Conservation (phyloP, 2,113 vertebrate species). For the Crotalus helleri region DNA sequence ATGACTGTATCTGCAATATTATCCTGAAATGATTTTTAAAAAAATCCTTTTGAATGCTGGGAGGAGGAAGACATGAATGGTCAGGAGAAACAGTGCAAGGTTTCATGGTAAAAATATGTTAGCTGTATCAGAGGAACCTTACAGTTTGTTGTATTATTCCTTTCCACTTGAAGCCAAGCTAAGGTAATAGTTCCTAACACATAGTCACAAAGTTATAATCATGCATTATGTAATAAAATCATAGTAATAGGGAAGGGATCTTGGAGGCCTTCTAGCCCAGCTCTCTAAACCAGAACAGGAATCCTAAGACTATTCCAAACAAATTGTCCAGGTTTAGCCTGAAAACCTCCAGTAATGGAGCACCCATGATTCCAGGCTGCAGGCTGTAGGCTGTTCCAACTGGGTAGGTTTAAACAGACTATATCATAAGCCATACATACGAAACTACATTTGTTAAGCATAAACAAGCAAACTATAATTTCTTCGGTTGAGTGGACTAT, state of each 20-base stretch:
- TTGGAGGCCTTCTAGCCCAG: neutral
- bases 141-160: neutral
- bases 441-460: neutral
- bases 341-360: neutral
- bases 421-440: neutral
- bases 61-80: neutral
- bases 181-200: neutral
- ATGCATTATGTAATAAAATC: neutral
- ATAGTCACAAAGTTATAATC: neutral
- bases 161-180: neutral
- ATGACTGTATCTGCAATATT: constrained; percentile 86
- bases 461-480: neutral
- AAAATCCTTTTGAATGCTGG: neutral
- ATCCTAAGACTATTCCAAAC: neutral
- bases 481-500: neutral
- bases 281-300: neutral
- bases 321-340: neutral
- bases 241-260: neutral
- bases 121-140: neutral
- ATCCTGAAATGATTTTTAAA: constrained; percentile 66
- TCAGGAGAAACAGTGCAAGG: neutral
- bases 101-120: neutral
- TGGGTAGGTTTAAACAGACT: neutral
- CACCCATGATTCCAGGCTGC: neutral
- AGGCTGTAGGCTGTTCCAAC: neutral